Evolutionary conservation across 2,797 vertebrate species (phyloP).

Genomic region (Chiloscyllium punctatum): DNA sequence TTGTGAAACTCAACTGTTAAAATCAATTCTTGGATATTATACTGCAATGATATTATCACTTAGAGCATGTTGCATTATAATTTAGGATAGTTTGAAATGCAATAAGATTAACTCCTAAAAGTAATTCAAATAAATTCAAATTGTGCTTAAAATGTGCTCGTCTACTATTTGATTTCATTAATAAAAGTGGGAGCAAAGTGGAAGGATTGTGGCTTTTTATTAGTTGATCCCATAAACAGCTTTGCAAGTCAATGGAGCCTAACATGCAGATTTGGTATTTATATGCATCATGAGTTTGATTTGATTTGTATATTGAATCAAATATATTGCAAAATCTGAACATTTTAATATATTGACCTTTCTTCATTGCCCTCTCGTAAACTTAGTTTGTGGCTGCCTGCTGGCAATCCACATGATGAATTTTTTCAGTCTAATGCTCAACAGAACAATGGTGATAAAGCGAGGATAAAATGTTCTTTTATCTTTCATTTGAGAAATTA

Average conservation of each 20-base stretch:
- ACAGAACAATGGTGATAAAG: no score
- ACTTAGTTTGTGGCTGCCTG: no score
- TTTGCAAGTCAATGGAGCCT: not conserved
- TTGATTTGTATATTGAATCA: not conserved
- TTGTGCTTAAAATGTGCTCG: no score
- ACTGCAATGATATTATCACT: not conserved
- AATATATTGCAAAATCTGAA: no score
- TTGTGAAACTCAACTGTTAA: slow-evolving; percentile 16
- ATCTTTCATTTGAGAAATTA: no score
- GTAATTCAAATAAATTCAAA: not conserved
- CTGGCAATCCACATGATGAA: no score
- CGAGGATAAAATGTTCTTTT: no score
- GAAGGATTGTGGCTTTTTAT: not conserved
- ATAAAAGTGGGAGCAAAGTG: not conserved
- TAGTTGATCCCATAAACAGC: not conserved
- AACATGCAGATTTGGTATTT: not conserved
- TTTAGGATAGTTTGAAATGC: not conserved
- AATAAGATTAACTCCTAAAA: not conserved
- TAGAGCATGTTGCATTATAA: no score
- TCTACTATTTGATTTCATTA: not conserved
- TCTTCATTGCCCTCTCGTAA: no score
- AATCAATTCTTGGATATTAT: not conserved
- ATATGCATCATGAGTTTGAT: not conserved
- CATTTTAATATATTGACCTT: no score
- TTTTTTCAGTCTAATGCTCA: no score